Conservation (phyloP, 2,888 invertebrate species). For the Philaethria dido region DNA sequence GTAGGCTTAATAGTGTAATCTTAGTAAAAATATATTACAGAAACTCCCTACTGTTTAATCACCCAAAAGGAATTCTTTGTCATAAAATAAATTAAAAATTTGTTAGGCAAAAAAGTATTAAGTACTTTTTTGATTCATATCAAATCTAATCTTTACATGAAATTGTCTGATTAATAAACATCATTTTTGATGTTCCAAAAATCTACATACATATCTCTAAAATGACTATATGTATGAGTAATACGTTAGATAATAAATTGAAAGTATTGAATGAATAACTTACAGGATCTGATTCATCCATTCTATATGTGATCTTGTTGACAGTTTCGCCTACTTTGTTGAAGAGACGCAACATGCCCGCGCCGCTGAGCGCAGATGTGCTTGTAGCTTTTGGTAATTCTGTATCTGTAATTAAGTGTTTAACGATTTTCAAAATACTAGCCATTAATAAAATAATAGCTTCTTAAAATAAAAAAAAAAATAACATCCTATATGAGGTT, state of each 20-base stretch:
- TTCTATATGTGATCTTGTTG: constrained; percentile 98
- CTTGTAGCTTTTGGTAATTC: constrained; percentile 97
- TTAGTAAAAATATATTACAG: too few relatives aligned
- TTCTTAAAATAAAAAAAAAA: too few relatives aligned
- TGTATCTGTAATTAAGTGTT: constrained; percentile 81
- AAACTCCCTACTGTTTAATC: too few relatives aligned
- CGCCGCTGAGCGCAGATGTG: constrained; percentile 97
- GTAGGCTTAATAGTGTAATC: too few relatives aligned
- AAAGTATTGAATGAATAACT: constrained; percentile 49
- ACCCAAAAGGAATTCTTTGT: too few relatives aligned
- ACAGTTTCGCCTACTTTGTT: constrained; percentile 98
- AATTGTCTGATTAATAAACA: background rate
- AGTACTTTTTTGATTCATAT: background rate
- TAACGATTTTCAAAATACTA: too few relatives aligned
- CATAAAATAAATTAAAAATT: too few relatives aligned
- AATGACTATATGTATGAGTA: background rate
- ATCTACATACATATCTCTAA: background rate
- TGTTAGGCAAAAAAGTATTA: too few relatives aligned
- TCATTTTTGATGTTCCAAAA: background rate
- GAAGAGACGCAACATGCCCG: constrained; percentile 96
- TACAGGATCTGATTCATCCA: constrained; percentile 99
- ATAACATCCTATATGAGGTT: too few relatives aligned
- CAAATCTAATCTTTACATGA: background rate
- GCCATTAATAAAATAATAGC: too few relatives aligned
- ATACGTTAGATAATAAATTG: background rate